Evolutionary conservation across 2,797 vertebrate species (phyloP), one percentile per base, ranked within the genome.

Genomic region (Ispidina lecontei): DNA sequence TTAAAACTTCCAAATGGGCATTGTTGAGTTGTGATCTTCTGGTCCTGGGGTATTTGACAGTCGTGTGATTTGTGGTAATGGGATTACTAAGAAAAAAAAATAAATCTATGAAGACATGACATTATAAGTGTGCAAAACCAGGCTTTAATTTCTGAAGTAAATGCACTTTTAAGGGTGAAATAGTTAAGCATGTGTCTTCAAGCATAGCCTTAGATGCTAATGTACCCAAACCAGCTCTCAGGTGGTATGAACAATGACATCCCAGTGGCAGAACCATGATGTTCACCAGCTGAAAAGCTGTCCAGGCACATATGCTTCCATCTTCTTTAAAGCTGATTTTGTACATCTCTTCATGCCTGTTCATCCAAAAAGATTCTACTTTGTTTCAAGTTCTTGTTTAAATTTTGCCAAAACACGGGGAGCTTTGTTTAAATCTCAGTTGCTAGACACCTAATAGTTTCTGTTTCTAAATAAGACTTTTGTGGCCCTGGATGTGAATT

Each of bases 31-130:
- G 72, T 89, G 95, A 91, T 97, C 94, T 95, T 96, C 94, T 97
- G 94, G 91, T 97, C 94, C 93, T 96, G 95, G 91, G 85, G 69
- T 96, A 95, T 97, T 96, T 97, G 95, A 90, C 81, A 96, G 89
- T 93, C 77, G 72, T 92, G 92, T 96, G 95, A 96, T 94, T 97
- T 97, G 82, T 87, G 60, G 49, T 96, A 96, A 96, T 92, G 88
- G 96, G 96, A 97, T 96, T 96, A 95, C 76, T 84, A 81, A 46
- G 87, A 92, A 95, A 96, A 95, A 54, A 55, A 60, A 91, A 94
- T 47, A 68, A 94, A 93, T 91, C 91, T 93, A 87, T 69, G 84
- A 96, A 97, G 92, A 71, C 47, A 8, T 91, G 88, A 84, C 78
- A 73, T 35, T 75, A 39, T 95, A 92, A 96, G 86, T 76, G 83